Percentiles rank a stretch among this genome's conserved stretches.
Conservation (phyloP, 2,888 invertebrate genomes). For the Flexamia atlantica region DNA sequence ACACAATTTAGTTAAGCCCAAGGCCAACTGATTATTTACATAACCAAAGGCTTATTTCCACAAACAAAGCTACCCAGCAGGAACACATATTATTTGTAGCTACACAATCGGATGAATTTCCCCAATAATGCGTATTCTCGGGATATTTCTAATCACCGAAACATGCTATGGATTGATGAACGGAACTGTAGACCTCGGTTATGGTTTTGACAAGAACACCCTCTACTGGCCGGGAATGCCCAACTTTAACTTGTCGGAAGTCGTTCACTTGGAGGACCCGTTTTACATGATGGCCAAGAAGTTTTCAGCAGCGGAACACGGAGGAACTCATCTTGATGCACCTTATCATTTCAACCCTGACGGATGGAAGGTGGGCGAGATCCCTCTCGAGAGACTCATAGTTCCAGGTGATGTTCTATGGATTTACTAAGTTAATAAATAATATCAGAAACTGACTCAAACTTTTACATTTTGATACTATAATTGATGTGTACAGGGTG, state of each 20-base stretch:
- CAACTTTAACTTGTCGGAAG: constrained; percentile 48
- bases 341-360: constrained; percentile 78
- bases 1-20: constrained; percentile 11
- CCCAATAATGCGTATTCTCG: not conserved
- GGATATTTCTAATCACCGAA: not conserved
- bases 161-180: not conserved
- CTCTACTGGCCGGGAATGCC: constrained; percentile 61
- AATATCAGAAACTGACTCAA: no score
- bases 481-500: not conserved
- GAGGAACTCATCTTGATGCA: constrained; percentile 82
- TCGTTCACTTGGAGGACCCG: constrained; percentile 4
- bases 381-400: constrained; percentile 73
- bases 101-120: not conserved
- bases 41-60: constrained; percentile 15
- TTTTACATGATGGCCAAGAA: constrained; percentile 77
- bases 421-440: not conserved
- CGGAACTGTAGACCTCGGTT: constrained; percentile 63
- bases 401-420: constrained; percentile 63
- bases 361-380: constrained; percentile 76
- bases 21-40: constrained; percentile 11
- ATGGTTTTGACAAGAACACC: constrained; percentile 64
- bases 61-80: not conserved
- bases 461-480: not conserved
- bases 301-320: constrained; percentile 78
- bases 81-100: not conserved